phyloP scores from a whole-genome alignment of 2,888 invertebrate species.

The Operophtera brumata region DNA sequence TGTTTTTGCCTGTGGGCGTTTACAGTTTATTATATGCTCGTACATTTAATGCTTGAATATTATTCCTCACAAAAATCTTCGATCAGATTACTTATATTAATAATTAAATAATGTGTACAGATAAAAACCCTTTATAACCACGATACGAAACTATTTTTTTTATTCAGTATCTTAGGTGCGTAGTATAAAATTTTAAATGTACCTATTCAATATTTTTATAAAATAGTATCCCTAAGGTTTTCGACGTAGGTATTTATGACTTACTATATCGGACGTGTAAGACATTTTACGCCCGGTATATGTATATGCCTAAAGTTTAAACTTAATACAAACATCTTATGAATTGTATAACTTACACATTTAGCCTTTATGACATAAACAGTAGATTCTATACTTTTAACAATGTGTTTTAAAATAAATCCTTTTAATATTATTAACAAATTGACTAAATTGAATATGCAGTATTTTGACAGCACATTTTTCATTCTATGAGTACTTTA shows the following conservation, averaged over 20 bases:
- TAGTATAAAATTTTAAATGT: neutral
- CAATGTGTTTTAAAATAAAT: slow-evolving; percentile 1
- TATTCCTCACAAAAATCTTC: too few species aligned
- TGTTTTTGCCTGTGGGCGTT: neutral
- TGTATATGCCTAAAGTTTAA: neutral
- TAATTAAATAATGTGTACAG: neutral
- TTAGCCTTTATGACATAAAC: neutral
- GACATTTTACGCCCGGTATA: too few species aligned
- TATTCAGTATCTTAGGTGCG: neutral
- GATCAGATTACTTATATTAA: too few species aligned
- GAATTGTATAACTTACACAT: neutral
- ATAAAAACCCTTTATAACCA: neutral
- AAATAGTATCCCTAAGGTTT: slow-evolving; percentile 7
- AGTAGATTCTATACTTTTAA: neutral
- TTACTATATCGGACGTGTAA: too few species aligned
- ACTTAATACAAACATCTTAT: neutral
- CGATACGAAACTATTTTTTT: neutral
- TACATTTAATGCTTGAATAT: too few species aligned
- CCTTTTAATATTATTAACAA: slow-evolving; percentile 8
- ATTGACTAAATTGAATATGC: slow-evolving; percentile 43
- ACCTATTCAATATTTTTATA: neutral
- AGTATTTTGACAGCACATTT: slow-evolving; percentile 68
- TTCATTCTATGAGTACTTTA: slow-evolving; percentile 48
- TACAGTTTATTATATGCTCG: neutral
- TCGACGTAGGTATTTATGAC: neutral